Evolutionary conservation across 92 coral and sea anemone species (phyloP), one percentile per base, ranked within the genome.

Genomic region (Zoanthus gigantus): DNA sequence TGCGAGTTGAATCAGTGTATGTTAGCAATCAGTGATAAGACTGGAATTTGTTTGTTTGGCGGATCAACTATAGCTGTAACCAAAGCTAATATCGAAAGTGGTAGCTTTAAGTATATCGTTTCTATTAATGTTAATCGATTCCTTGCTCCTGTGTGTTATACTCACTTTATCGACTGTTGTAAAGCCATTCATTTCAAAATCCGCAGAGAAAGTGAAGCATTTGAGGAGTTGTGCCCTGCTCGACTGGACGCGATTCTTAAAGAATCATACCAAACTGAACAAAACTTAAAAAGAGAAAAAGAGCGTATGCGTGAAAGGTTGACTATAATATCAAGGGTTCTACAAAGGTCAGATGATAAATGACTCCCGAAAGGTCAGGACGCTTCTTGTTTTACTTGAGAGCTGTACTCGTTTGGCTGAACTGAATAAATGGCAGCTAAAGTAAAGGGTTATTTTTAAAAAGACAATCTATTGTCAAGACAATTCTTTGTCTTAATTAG

Each of bases 161-260:
- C 29, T 17, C n/a, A 17, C 8, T 18, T 63, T 28, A 29, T 50
- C 66, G 9, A 48, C 37, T 53, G 53, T 76, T 76, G 9, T 58
- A 48, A 17, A 18, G 31, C 31, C 44, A 76, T 23, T 47, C 37
- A 6, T 76, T 77, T 77, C 13, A 14, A 42, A 30, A 77, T 80
- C 44, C 63, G 28, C 91, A 94, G 98, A 66, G 98, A 97, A 71
- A 94, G 99, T 77, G 99, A 95, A 88, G 92, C 98, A 37, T 97
- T 97, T 82, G 99, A 97, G 82, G 93, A 94, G 58, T 92, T 92
- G 76, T 96, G 96, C 79, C 97, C 98, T 0, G 91, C 97, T 30
- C 90, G 96, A 78, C 85, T 97, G 73, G 98, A 97, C 73, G 97
- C 94, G 84, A 89, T 97, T 74, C 92, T 97, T 74, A 92, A 90